phyloP scores from a whole-genome alignment of 2,797 vertebrate species.

The Chiroxiphia lanceolata region DNA sequence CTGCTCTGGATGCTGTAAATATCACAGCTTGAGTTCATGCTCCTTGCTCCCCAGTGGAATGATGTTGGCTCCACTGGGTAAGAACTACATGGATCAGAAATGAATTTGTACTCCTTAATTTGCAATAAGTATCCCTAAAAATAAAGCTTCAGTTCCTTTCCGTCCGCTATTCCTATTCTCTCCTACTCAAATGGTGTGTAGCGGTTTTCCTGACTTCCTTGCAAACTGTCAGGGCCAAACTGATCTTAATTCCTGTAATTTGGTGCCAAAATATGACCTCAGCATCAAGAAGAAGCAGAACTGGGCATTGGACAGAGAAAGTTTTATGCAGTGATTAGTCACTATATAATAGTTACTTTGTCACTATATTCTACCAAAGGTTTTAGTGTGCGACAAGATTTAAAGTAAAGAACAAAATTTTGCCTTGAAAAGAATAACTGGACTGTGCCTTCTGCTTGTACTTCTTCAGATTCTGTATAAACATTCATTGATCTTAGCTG shows the following conservation, averaged over 20 bases:
- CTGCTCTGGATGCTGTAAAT: background rate
- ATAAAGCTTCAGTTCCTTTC: background rate
- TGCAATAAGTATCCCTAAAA: background rate
- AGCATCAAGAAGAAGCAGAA: background rate
- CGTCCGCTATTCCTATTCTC: background rate
- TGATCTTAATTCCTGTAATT: background rate
- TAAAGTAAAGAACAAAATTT: background rate
- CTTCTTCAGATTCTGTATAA: background rate
- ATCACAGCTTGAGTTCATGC: background rate
- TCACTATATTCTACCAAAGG: background rate
- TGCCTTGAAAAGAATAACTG: constrained; percentile 9
- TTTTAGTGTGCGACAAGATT: background rate
- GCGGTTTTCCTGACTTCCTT: background rate
- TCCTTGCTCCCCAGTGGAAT: background rate
- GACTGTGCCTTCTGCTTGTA: background rate
- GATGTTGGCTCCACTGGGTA: background rate
- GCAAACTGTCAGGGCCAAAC: background rate
- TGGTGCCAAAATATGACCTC: background rate
- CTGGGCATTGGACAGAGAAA: background rate
- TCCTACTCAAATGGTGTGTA: background rate
- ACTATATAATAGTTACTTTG: background rate
- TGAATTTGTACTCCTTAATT: background rate
- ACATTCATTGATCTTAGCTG: background rate
- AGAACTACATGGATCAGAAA: background rate
- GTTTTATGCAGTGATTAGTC: background rate